Evolutionary conservation across 2,888 invertebrate genomes (phyloP), one percentile per base, ranked within the genome.

Genomic region (Epirrita christyi): DNA sequence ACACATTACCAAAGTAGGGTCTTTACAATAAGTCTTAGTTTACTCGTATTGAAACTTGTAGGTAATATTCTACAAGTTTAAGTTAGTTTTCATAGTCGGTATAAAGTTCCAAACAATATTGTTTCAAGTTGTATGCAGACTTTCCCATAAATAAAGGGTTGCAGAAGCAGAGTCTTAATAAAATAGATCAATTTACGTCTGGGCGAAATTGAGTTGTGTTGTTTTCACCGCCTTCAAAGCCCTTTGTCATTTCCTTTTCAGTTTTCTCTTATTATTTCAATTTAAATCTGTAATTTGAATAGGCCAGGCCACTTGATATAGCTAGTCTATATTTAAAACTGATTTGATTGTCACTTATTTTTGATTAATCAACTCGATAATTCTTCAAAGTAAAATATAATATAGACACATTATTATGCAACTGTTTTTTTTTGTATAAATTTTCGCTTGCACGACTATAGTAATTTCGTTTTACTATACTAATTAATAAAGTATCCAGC

Each of bases 171-270:
- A 65, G 53, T 64, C 52, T 48, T 60, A 59, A 65, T 62, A 45
- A 67, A 68, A 66, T 59, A 62, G 51, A 68, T 59, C 60, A 63
- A 59, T 66, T 66, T 46, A 58, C 52, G 59, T 58, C 47, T 56
- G 50, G 29, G 11, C 48, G 49, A 52, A 64, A 63, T 64, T 57
- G 50, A 64, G 53, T 55, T 56, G 49, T 47, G 53, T 61, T 61
- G 58, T 63, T 67, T 55, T 57, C n/a, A 53, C 59, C 60, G 53
- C 51, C 42, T 55, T 40, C 54, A 40, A 47, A 55, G 34, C 36
- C 47, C 50, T 59, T 59, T 55, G 59, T 42, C 43, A 32, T 51
- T 59, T 54, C 45, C 45, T 41, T 43, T 36, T 45, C 49, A 50
- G 40, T 43, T 53, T 55, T 55, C 40, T 53, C 47, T 32, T 46